Percentiles rank a stretch among this genome's conserved stretches.
Conservation (phyloP, 2,113 vertebrate species). For the Xerus inauris region DNA sequence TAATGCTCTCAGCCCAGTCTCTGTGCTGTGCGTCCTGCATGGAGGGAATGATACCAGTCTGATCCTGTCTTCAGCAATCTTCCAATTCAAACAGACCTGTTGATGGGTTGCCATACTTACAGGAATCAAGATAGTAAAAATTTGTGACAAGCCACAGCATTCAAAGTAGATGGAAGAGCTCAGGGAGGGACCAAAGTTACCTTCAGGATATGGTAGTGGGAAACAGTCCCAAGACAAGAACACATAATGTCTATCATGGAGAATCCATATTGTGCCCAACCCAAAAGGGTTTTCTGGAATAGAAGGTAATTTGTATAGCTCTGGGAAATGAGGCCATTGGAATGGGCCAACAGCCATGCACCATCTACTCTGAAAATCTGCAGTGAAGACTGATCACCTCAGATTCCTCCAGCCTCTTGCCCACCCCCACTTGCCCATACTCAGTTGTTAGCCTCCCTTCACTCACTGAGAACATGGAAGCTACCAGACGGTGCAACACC, state of each 20-base stretch:
- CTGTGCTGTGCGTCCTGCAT: not conserved
- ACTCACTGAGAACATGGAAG: not conserved
- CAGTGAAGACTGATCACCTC: not conserved
- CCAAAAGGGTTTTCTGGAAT: constrained; percentile 31
- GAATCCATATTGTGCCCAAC: not conserved
- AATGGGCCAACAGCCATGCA: not conserved
- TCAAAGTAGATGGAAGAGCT: not conserved
- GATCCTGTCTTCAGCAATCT: constrained; percentile 9
- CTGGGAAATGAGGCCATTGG: not conserved
- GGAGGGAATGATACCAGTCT: not conserved
- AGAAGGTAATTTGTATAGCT: not conserved
- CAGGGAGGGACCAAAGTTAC: not conserved
- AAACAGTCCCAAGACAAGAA: not conserved
- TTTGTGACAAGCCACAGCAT: not conserved
- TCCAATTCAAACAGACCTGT: constrained; percentile 30
- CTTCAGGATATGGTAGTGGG: not conserved
- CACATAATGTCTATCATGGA: not conserved
- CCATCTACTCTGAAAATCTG: not conserved
- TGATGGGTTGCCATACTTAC: not conserved
- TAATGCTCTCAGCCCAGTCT: not conserved
- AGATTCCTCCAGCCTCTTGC: not conserved
- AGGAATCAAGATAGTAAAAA: not conserved
- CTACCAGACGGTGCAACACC: not conserved
- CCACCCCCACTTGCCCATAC: not conserved
- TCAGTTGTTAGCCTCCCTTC: not conserved